These are phyloP conservation scores for Microcebus murinus DNA, from an alignment of 2,113 vertebrate species.

Conservation along the genomic window DNA sequence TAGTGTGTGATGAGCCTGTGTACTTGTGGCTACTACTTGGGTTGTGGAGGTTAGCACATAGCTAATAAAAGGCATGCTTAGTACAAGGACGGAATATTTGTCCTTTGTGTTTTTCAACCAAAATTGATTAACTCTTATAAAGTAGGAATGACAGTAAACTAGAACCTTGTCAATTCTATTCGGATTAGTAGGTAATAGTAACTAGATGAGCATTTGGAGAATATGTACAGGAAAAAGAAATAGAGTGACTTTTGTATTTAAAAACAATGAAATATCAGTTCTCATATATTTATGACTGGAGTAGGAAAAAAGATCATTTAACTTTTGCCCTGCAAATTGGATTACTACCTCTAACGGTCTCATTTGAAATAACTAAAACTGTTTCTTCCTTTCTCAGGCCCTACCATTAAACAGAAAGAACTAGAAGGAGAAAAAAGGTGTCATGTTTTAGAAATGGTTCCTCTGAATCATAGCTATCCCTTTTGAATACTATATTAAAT, in stretches of 20 bases:
- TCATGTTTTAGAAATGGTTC: not conserved
- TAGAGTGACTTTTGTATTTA: not conserved
- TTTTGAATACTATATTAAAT: not conserved
- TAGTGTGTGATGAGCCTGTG: not conserved
- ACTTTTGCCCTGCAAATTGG: not conserved
- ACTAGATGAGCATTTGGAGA: not conserved
- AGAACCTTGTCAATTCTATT: not conserved
- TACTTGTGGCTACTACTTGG: not conserved
- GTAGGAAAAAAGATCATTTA: not conserved
- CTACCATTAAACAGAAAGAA: not conserved
- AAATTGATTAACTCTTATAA: not conserved
- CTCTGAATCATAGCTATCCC: not conserved
- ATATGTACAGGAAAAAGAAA: not conserved
- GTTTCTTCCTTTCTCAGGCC: not conserved
- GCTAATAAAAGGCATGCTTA: not conserved
- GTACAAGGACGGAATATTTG: not conserved
- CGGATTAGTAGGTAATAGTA: not conserved
- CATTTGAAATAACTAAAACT: not conserved
- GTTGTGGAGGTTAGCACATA: not conserved
- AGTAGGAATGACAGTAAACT: not conserved
- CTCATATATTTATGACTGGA: not conserved
- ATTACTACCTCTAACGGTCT: not conserved
- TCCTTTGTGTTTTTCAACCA: not conserved
- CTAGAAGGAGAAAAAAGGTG: not conserved
- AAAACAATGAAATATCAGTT: not conserved